A percentile compares a stretch with the other conserved stretches of the same genome.
Evolutionary conservation across 2,113 vertebrate genomes (phyloP).

Genomic region (Madoqua kirkii): DNA sequence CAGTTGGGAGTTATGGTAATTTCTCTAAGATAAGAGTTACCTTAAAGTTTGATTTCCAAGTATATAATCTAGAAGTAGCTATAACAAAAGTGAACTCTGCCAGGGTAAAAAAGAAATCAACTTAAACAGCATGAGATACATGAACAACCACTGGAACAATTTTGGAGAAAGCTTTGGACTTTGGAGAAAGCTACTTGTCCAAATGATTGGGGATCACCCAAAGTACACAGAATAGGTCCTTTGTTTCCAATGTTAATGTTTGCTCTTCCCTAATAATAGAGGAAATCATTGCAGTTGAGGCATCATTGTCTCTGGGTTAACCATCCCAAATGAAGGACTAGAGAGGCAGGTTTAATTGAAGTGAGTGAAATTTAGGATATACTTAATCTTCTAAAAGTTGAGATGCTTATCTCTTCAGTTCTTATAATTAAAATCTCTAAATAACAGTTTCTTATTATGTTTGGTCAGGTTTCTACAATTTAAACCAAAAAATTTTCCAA

Average conservation of each 20-base stretch:
- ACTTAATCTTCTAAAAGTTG: slow-evolving; percentile 18
- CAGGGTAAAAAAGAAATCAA: neutral
- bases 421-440: slow-evolving; percentile 19
- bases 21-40: neutral
- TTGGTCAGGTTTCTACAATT: neutral
- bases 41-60: neutral
- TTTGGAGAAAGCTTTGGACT: neutral
- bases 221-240: slow-evolving; percentile 11
- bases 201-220: neutral
- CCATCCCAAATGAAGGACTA: neutral
- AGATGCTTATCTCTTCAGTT: neutral
- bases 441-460: neutral
- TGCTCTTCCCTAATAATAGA: neutral
- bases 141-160: neutral
- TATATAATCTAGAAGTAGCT: neutral
- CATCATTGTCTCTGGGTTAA: neutral
- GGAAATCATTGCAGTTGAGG: neutral
- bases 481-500: neutral
- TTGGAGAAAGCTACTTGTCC: neutral
- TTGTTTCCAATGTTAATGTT: slow-evolving; percentile 17
- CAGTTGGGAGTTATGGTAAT: neutral
- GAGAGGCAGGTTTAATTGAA: neutral
- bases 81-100: neutral
- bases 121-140: neutral
- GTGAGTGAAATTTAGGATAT: neutral